phyloP scores from a whole-genome alignment of 2,888 invertebrate genomes.

The Cordilura impudica region DNA sequence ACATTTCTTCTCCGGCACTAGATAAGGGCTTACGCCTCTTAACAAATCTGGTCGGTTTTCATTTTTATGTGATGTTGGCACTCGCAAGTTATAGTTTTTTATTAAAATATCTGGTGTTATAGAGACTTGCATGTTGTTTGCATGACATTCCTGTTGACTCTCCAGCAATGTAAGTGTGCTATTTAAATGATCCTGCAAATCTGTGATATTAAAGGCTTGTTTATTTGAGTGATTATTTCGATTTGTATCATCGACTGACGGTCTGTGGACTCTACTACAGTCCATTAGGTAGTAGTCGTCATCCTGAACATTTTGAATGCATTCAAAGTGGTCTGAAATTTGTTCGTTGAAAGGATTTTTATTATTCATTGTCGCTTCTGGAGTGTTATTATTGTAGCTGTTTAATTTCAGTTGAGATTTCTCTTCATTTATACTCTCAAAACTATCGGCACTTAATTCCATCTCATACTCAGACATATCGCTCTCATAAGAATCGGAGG shows the following conservation, averaged over 20 bases:
- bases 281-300: conserved; percentile 36
- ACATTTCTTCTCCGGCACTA: conserved; percentile 36
- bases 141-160: conserved; percentile 33
- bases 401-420: conserved; percentile 68
- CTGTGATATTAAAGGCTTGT: conserved; percentile 41
- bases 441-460: conserved; percentile 71
- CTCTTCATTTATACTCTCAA: conserved; percentile 74
- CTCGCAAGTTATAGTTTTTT: conserved; percentile 67
- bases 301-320: conserved; percentile 12
- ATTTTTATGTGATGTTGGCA: conserved; percentile 56
- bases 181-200: conserved; percentile 57
- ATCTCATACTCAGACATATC: conserved; percentile 75
- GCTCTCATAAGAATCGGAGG: conserved; percentile 75
- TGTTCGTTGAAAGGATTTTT: conserved; percentile 1
- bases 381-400: conserved; percentile 52
- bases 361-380: conserved; percentile 35
- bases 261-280: conserved; percentile 27
- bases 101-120: conserved; percentile 74
- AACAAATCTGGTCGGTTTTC: conserved; percentile 72
- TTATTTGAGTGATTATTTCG: conserved; percentile 47
- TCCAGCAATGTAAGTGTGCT: conserved; percentile 52
- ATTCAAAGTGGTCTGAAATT: neutral
- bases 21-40: conserved; percentile 69
- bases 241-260: conserved; percentile 55
- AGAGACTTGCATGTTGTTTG: conserved; percentile 59